Evolutionary conservation across 2,113 vertebrate species (phyloP), one percentile per base, ranked within the genome.

Genomic region (Tychaedon coryphoeus): DNA sequence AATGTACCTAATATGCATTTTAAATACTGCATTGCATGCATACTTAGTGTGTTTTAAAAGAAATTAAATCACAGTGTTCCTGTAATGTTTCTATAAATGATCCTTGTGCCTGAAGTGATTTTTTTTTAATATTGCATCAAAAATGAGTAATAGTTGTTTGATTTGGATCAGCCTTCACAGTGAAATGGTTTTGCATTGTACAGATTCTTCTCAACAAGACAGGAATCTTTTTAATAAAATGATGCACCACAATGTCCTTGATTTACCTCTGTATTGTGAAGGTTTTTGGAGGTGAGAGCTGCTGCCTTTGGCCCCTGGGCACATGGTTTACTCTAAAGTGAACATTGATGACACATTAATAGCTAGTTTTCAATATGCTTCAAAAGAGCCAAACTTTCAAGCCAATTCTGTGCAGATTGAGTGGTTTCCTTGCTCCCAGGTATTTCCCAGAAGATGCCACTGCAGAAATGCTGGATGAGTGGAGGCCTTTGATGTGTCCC

Each of bases 381-480:
- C 0, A 2, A 6, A 36, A 14, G 22, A 47, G 19, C 4, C 57
- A 33, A 25, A 12, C 5, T 71, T 74, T 19, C 33, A 62, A 78
- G 26, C 24, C 14, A 16, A 22, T 9, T 15, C 20, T 73, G 6
- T 42, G 4, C 31, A 4, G 57, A 14, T 64, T 91, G 7, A n/a
- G 0, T n/a, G 6, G 20, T 82, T 92, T 71, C 34, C 42, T 81
- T 51, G 78, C 65, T 91, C 57, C 47, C 97, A 99, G 99, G n/a
- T 99, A 99, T 96, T 99, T 99, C 94, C 98, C 99, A 89, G 98
- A 98, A 93, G 98, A 98, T 64, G 98, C 99, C 65, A 99, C 99
- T 80, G 98, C 97, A 17, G 99, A 99, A 96, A 99, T 99, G 99
- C 97, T 99, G 66, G 98, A 99, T 88, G 99, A 99, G 93, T 99